phyloP scores from a whole-genome alignment of 2,888 invertebrate genomes.

The Sesia bembeciformis region DNA sequence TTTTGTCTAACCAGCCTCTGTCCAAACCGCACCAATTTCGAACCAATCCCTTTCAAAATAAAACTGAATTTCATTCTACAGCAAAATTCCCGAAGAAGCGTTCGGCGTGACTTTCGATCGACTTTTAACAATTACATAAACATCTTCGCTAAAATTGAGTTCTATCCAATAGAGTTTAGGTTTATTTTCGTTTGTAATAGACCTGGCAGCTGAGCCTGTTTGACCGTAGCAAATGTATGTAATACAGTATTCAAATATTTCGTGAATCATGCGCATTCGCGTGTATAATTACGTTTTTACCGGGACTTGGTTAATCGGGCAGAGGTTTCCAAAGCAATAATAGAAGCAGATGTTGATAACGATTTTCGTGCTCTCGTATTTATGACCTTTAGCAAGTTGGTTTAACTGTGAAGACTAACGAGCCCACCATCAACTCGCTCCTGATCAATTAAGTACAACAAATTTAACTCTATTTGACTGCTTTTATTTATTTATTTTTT shows the following conservation, averaged over 20 bases:
- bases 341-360: too few species aligned
- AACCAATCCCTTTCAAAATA: constrained; percentile 12
- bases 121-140: constrained; percentile 26
- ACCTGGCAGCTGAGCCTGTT: constrained; percentile 22
- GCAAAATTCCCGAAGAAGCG: constrained; percentile 23
- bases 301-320: constrained; percentile 39
- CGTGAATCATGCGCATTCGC: constrained; percentile 59
- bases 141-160: constrained; percentile 9
- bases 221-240: constrained; percentile 37
- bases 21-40: constrained; percentile 11
- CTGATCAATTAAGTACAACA: too few species aligned
- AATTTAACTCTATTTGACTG: too few species aligned
- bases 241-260: constrained; percentile 53
- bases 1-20: constrained; percentile 14
- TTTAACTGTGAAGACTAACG: too few species aligned
- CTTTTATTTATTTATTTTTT: too few species aligned
- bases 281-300: constrained; percentile 59
- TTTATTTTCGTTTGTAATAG: constrained; percentile 12
- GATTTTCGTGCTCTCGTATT: too few species aligned
- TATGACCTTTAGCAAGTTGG: too few species aligned
- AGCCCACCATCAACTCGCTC: too few species aligned
- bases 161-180: constrained; percentile 4
- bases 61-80: not conserved
- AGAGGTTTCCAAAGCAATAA: constrained; percentile 28
- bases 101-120: constrained; percentile 31